A percentile compares a stretch with the other conserved stretches of the same genome.
phyloP scores from a whole-genome alignment of 2,888 invertebrate genomes.

The Thelaira solivaga region DNA sequence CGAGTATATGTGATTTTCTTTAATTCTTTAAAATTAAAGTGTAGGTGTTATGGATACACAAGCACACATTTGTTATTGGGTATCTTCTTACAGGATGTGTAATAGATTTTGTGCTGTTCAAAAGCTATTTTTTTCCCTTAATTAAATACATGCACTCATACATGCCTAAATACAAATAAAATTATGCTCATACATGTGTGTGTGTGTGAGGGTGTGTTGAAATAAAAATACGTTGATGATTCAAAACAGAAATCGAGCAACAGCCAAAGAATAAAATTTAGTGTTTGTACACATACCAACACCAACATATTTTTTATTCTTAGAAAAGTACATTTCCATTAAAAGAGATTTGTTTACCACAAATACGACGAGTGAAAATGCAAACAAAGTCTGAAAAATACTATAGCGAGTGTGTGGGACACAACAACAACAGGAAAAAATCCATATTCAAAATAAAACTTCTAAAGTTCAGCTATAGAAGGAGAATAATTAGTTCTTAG shows the following conservation, averaged over 20 bases:
- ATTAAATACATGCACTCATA: too few relatives aligned
- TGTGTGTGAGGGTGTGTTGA: too few relatives aligned
- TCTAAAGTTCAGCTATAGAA: not conserved
- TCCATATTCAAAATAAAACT: not conserved
- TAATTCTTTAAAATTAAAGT: not conserved
- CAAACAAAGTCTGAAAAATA: too few relatives aligned
- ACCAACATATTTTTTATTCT: not conserved
- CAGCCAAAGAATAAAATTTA: conserved; percentile 9
- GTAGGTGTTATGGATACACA: not conserved
- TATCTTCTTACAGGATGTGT: too few relatives aligned
- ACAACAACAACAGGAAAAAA: not conserved
- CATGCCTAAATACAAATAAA: too few relatives aligned
- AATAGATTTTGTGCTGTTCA: too few relatives aligned
- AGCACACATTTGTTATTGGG: too few relatives aligned
- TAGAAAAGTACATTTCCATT: conserved; percentile 10
- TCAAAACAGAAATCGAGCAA: conserved; percentile 23
- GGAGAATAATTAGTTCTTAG: not conserved
- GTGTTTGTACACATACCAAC: not conserved
- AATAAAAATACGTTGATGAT: too few relatives aligned
- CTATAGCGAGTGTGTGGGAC: too few relatives aligned
- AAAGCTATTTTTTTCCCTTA: too few relatives aligned
- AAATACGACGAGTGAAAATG: not conserved
- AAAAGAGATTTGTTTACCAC: conserved; percentile 1
- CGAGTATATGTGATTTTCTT: not conserved
- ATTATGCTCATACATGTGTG: too few relatives aligned